Evolutionary conservation across 2,888 invertebrate genomes (phyloP), one percentile per base, ranked within the genome.

Genomic region (Tricholauxania praeusta): DNA sequence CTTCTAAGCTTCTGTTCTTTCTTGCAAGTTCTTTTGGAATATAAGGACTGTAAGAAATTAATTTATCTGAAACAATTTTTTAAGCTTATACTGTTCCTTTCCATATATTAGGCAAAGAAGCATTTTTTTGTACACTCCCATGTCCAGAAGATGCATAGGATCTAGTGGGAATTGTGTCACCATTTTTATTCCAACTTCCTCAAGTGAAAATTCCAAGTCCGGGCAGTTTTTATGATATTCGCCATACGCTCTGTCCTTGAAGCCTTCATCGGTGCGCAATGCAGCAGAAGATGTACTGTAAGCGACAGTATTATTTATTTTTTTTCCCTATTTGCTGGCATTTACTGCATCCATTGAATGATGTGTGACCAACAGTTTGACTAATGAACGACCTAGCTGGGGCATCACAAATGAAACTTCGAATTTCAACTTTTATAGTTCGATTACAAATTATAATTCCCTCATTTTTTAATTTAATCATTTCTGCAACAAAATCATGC

Each of bases 61-160:
- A 66, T 32, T 15, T 49, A 17, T 53, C 49, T 32, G n/a, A 22
- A 19, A 59, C 22, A 15, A 59, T 17, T 14, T 59, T 14, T 28
- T 22, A 14, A 59, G 57, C 39, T 57, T 69, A 59, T 7, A 32
- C 17, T 6, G 32, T n/a, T 5, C 39, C 10, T 57, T 67, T 39
- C 57, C 57, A 52, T 39, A 49, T 22, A 49, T 32, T 14, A 69
- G 15, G 51, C 19, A 39, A 32, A 19, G 32, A 15, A 71, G 57
- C 28, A 71, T n/a, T 71, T 71, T 71, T 57, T 65, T 71, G 7
- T 32, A 39, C 10, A 70, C 70, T 51, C 70, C 70, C 15, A 70
- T 19, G 49, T 70, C 62, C 14, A 70, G 49, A 2, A 71, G 53
- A 55, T 71, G 39, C 71, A 71, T 71, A 12, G 63, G 55, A 28